Base-by-base conservation (phyloP, 2,113 vertebrate genomes). In the Hylia prasina region DNA sequence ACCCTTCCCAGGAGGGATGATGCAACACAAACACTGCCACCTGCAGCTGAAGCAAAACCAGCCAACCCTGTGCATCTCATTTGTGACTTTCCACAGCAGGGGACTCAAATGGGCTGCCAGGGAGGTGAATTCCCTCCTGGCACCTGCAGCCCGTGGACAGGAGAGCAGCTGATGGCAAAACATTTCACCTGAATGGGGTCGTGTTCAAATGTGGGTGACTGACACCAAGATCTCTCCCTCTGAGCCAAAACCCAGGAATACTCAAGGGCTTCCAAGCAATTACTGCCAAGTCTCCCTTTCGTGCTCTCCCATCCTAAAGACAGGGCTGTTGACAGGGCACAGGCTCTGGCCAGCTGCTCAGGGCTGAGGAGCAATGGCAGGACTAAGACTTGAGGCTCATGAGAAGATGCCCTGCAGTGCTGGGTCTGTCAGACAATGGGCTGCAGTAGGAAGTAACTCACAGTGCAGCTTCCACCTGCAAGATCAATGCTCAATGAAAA, bases 11-110 rank as follows among this genome's bases (percentile, higher is more conserved):
- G 35, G 44, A 50, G 40, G 21, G 30, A 7, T 51, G 78, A 68
- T 30, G 39, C 42, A 31, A 37, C 69, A 64, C 61, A 87, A 51
- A 71, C 79, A 15, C 69, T 71, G 51, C 27, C 60, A 47, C 33
- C 64, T 51, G 81, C 65, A 87, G 20, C 81, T 82, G 51, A 33
- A 81, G 60, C 24, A 45, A 47, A 73, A 89, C 16, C 4, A 70
- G 25, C 27, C 68, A 56, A 1, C 20, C 7, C 28, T 1, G 2
- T 27, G 72, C 51, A n/a, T 51, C 60, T 89, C 44, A 6, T 31
- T 35, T 60, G 65, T 2, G 6, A 20, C 48, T 87, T 51, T 40
- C 8, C 1, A 11, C 19, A 1, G 13, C 1, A 0, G 2, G 57
- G 78, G 21, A 37, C 48, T 30, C 28, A 23, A 25, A 20, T 17